Evolutionary conservation across 2,888 invertebrate genomes (phyloP).

Genomic region (Ichneumoninae sp.): DNA sequence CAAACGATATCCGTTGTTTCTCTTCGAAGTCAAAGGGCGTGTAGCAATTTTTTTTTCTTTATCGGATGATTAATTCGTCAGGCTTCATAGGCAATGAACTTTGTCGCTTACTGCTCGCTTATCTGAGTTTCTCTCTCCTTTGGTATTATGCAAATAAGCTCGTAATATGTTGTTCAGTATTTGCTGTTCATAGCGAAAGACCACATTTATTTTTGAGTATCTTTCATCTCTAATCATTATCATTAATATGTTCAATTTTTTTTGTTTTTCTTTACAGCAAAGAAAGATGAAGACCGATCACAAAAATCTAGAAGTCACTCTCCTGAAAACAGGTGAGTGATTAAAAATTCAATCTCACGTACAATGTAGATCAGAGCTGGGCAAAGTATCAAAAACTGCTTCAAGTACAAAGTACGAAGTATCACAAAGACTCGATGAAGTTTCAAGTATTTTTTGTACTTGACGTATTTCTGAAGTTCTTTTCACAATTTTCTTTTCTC

Average conservation of each 20-base stretch:
- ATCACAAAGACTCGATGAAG: too few species aligned
- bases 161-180: not conserved
- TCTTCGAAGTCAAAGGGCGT: not conserved
- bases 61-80: not conserved
- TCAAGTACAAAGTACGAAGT: too few species aligned
- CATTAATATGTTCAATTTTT: slow-evolving; percentile 2
- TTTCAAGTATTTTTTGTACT: too few species aligned
- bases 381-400: too few species aligned
- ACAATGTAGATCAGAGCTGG: too few species aligned
- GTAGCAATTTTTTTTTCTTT: not conserved
- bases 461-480: too few species aligned
- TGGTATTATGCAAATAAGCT: not conserved
- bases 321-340: slow-evolving; percentile 32
- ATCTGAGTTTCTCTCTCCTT: not conserved
- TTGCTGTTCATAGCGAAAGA: not conserved
- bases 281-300: slow-evolving; percentile 16
- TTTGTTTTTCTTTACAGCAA: slow-evolving; percentile 36
- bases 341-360: not conserved
- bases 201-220: not conserved
- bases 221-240: not conserved
- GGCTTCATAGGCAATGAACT: not conserved
- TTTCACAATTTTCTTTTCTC: too few species aligned
- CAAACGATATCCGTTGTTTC: not conserved
- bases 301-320: slow-evolving; percentile 36
- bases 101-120: not conserved